Evolutionary conservation across 2,888 invertebrate species (phyloP).

Genomic region (Tenthredo livida): DNA sequence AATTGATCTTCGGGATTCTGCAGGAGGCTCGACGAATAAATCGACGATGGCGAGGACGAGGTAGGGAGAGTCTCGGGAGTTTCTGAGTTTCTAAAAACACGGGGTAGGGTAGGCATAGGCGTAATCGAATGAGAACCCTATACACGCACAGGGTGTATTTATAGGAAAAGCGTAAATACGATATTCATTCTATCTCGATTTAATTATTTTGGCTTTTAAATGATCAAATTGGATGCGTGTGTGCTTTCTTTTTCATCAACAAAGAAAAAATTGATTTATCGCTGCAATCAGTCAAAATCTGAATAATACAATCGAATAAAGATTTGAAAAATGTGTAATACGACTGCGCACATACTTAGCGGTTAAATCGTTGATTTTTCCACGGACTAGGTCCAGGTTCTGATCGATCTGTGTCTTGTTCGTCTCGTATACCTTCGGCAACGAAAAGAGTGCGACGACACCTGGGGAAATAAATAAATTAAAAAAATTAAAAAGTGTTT

Average conservation of each 20-base stretch:
- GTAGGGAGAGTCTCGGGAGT: not conserved
- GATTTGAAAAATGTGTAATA: not conserved
- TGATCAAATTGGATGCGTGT: not conserved
- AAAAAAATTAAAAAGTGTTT: not conserved
- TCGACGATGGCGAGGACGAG: not conserved
- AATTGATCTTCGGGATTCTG: constrained; percentile 7
- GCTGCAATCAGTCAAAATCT: not conserved
- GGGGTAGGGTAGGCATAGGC: not conserved
- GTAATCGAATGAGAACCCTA: constrained; percentile 7
- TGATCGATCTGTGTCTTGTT: constrained; percentile 96
- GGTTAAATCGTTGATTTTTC: constrained; percentile 92
- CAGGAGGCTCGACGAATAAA: not conserved
- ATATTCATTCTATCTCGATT: not conserved
- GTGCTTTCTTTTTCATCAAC: not conserved
- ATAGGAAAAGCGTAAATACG: not conserved
- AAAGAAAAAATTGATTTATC: too few relatives aligned
- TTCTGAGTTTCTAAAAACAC: not conserved
- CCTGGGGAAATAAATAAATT: constrained; percentile 81
- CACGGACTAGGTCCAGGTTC: constrained; percentile 92
- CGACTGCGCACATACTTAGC: constrained; percentile 90
- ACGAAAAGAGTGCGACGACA: constrained; percentile 94
- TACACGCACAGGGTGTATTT: not conserved
- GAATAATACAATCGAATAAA: not conserved
- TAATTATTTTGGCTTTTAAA: not conserved
- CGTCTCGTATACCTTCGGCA: constrained; percentile 97